Evolutionary conservation across 2,888 invertebrate genomes (phyloP).

Genomic region (Tetragnatha montana): DNA sequence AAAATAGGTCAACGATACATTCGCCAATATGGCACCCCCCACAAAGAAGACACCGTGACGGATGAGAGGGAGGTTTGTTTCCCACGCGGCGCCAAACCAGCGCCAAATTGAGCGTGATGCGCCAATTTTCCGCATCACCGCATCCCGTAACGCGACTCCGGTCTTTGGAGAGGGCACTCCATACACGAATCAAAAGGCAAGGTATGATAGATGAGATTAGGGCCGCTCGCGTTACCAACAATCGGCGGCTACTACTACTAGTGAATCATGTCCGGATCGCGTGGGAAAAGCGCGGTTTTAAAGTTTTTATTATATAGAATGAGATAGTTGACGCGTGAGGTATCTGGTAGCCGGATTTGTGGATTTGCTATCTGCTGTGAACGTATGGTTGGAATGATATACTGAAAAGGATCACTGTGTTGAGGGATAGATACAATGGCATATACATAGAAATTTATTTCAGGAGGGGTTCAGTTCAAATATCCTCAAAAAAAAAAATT

Average conservation of each 20-base stretch:
- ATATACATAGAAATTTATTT: too few species aligned
- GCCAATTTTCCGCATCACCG: constrained; percentile 52
- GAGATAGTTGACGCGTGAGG: too few species aligned
- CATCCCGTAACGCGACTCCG: constrained; percentile 24
- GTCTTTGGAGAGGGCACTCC: constrained; percentile 40
- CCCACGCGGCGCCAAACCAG: constrained; percentile 60
- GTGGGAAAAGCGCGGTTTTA: neutral
- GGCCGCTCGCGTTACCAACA: constrained; percentile 3
- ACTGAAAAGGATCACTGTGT: too few species aligned
- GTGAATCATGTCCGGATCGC: neutral
- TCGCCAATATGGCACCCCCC: neutral
- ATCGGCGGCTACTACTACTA: neutral
- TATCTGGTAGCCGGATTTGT: too few species aligned
- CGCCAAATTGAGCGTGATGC: constrained; percentile 66
- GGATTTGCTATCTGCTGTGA: too few species aligned
- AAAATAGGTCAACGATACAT: too few species aligned
- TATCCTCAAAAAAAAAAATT: too few species aligned
- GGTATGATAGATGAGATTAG: constrained; percentile 49
- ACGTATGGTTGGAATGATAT: too few species aligned
- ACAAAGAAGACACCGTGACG: constrained; percentile 46
- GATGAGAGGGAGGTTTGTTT: constrained; percentile 41
- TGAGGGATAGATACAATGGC: too few species aligned
- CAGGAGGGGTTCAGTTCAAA: too few species aligned
- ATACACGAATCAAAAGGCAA: constrained; percentile 6
- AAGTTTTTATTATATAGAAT: neutral